A percentile compares a stretch with the other conserved stretches of the same genome.
These are phyloP conservation scores for Plagiodera versicolora DNA, from an alignment of 2,888 invertebrate genomes.

Conservation along the genomic window DNA sequence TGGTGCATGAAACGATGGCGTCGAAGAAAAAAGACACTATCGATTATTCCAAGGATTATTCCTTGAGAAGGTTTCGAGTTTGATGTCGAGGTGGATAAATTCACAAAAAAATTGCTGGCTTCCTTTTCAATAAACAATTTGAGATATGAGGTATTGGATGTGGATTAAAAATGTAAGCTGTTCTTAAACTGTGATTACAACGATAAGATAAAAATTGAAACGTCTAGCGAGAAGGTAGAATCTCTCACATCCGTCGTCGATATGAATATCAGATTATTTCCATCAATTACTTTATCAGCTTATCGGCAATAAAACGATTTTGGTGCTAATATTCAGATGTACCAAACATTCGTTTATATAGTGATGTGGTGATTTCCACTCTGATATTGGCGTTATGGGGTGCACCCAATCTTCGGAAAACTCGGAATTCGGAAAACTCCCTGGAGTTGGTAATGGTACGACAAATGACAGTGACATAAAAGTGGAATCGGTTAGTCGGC, in stretches of 20 bases:
- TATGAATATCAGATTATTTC: neutral
- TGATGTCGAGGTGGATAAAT: too few species aligned
- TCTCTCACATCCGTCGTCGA: neutral
- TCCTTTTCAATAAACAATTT: too few species aligned
- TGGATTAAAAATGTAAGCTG: neutral
- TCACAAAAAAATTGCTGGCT: too few species aligned
- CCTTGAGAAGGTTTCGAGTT: slow-evolving; percentile 6
- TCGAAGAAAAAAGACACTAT: slow-evolving; percentile 1
- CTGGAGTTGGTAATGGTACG: too few species aligned
- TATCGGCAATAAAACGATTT: neutral
- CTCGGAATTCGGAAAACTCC: too few species aligned
- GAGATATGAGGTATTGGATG: too few species aligned
- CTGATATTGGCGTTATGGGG: neutral
- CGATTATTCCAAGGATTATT: slow-evolving; percentile 2
- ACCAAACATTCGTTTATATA: too few species aligned
- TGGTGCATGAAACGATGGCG: slow-evolving; percentile 1
- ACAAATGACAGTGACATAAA: slow-evolving; percentile 3
- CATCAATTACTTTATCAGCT: neutral
- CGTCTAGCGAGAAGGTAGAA: neutral
- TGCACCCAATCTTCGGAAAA: neutral
- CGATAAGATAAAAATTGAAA: neutral
- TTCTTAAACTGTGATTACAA: neutral
- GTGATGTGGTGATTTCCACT: neutral
- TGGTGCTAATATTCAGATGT: too few species aligned
- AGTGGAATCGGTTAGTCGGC: slow-evolving; percentile 37